Percentiles rank a stretch among this genome's conserved stretches.
phyloP scores from a whole-genome alignment of 2,797 vertebrate genomes.

The Coregonus sp. region DNA sequence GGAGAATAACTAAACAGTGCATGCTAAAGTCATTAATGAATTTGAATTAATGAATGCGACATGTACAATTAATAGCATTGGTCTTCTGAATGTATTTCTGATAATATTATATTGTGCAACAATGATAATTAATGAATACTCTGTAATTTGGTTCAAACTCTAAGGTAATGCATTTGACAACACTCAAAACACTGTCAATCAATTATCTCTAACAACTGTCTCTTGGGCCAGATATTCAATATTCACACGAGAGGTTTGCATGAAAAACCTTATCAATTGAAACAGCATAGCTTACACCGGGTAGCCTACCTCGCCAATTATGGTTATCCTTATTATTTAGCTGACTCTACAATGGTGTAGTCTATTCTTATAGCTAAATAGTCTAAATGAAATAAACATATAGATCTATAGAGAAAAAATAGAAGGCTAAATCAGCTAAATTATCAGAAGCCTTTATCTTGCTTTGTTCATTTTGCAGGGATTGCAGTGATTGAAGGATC shows the following conservation, averaged over 20 bases:
- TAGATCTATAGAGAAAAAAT: constrained; percentile 32
- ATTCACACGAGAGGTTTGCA: neutral
- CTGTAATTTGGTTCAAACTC: neutral
- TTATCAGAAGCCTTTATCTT: constrained; percentile 23
- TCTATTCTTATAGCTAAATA: constrained; percentile 13
- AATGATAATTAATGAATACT: neutral
- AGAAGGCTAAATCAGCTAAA: constrained; percentile 15
- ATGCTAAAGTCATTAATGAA: neutral
- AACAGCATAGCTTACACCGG: neutral
- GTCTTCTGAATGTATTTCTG: neutral
- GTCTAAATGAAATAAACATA: constrained; percentile 33
- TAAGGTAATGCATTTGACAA: neutral
- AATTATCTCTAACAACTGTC: neutral
- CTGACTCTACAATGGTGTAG: neutral
- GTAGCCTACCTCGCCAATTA: too few species aligned
- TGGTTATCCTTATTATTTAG: neutral
- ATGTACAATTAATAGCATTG: neutral
- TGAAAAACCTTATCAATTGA: neutral
- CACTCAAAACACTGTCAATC: too few species aligned
- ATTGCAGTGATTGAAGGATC: constrained; percentile 31
- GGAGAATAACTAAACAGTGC: neutral
- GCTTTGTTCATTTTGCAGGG: constrained; percentile 50
- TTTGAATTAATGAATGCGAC: neutral
- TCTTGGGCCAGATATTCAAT: neutral
- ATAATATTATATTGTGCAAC: neutral